These are phyloP conservation scores for Dicyrtoma fusca DNA, from an alignment of 2,888 invertebrate species.

Conservation along the genomic window DNA sequence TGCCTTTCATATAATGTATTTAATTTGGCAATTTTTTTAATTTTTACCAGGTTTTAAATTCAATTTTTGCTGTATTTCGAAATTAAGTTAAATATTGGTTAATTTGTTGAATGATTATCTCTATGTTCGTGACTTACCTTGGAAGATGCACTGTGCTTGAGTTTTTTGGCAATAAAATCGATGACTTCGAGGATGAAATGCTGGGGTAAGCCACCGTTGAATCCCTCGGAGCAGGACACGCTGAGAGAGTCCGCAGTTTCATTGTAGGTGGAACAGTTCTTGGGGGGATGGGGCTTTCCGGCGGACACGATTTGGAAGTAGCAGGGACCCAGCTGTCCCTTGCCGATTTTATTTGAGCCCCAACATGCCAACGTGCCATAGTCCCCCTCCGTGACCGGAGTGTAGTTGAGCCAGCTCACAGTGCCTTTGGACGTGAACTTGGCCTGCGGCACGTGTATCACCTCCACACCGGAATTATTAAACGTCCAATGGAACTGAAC, in stretches of 20 bases:
- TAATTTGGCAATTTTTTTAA: background rate
- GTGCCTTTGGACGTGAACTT: slow-evolving; percentile 69
- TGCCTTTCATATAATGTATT: background rate
- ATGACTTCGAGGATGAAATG: slow-evolving; percentile 80
- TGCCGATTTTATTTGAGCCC: slow-evolving; percentile 80
- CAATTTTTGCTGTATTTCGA: no score
- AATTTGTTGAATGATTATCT: no score
- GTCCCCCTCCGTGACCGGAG: slow-evolving; percentile 83
- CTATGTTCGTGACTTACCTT: no score
- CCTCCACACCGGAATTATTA: slow-evolving; percentile 82
- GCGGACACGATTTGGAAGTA: slow-evolving; percentile 73
- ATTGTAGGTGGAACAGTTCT: slow-evolving; percentile 86
- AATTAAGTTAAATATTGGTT: no score
- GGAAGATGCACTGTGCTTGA: slow-evolving; percentile 68
- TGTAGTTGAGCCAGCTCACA: slow-evolving; percentile 77
- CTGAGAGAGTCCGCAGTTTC: slow-evolving; percentile 81
- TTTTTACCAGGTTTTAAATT: no score
- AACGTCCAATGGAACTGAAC: slow-evolving; percentile 84
- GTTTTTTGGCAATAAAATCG: slow-evolving; percentile 71
- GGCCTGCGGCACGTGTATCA: slow-evolving; percentile 61
- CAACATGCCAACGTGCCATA: slow-evolving; percentile 84
- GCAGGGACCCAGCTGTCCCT: slow-evolving; percentile 76
- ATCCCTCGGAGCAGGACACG: slow-evolving; percentile 81
- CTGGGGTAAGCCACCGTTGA: slow-evolving; percentile 77
- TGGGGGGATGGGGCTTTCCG: slow-evolving; percentile 83